phyloP scores from a whole-genome alignment of 2,113 vertebrate species.

The Andinoacara biseriatus region DNA sequence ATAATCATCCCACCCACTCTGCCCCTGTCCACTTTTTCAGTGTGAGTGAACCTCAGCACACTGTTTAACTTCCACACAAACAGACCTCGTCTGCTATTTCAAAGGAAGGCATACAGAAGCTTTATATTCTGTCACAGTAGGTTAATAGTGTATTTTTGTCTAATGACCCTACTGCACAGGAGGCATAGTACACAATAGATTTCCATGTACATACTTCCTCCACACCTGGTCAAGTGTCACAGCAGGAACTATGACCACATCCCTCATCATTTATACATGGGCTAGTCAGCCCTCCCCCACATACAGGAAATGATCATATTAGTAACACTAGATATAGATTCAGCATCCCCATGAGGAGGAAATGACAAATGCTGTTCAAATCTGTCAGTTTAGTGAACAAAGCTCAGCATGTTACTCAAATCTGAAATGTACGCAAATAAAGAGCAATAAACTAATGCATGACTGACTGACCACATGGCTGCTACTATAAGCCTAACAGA shows the following conservation, averaged over 20 bases:
- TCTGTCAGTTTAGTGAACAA: neutral
- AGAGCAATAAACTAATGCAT: neutral
- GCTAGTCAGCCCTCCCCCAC: conserved; percentile 3
- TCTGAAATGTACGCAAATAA: neutral
- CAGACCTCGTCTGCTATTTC: neutral
- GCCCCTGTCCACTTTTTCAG: neutral
- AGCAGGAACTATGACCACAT: conserved; percentile 79
- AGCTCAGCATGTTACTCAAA: neutral
- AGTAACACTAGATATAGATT: conserved; percentile 43
- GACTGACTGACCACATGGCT: conserved; percentile 10
- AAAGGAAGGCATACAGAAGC: neutral
- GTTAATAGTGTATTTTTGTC: conserved; percentile 45
- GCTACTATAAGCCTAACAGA: neutral
- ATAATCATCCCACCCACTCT: neutral
- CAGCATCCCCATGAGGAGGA: conserved; percentile 47
- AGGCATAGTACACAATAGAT: conserved; percentile 69
- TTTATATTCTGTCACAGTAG: conserved; percentile 24
- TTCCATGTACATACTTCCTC: conserved; percentile 77
- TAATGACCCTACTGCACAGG: conserved; percentile 14
- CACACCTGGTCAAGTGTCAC: conserved; percentile 74
- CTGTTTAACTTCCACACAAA: neutral
- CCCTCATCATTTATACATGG: conserved; percentile 45
- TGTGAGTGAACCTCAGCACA: conserved; percentile 1
- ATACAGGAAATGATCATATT: conserved; percentile 56
- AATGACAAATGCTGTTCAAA: conserved; percentile 3